phyloP scores from a whole-genome alignment of 2,888 invertebrate species.

The Perizoma affinitatum region DNA sequence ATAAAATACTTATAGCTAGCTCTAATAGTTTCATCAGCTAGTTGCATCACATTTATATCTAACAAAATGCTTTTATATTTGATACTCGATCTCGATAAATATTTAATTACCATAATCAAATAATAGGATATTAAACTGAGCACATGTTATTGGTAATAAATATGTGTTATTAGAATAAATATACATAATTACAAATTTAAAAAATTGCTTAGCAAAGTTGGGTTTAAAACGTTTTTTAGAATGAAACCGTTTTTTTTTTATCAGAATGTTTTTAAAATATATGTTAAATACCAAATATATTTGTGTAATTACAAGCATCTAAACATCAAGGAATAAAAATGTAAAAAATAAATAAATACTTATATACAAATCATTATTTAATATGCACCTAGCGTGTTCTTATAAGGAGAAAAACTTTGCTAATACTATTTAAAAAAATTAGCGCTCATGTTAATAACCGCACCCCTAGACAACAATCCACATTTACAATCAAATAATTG shows the following conservation, averaged over 20 bases:
- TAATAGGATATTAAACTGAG: slow-evolving; percentile 44
- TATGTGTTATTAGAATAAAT: slow-evolving; percentile 11
- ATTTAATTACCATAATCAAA: slow-evolving; percentile 30
- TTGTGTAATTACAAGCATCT: slow-evolving; percentile 28
- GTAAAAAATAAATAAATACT: slow-evolving; percentile 29
- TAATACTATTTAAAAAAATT: slow-evolving; percentile 24
- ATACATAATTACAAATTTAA: slow-evolving; percentile 1
- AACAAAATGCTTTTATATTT: neutral
- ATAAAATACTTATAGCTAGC: slow-evolving; percentile 3
- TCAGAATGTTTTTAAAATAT: neutral
- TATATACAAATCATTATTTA: slow-evolving; percentile 32
- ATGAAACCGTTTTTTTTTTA: neutral
- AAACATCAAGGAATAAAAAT: slow-evolving; percentile 28
- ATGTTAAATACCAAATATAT: slow-evolving; percentile 11
- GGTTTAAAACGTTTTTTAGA: neutral
- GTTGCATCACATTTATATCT: neutral
- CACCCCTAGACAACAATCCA: slow-evolving; percentile 29
- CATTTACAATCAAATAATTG: slow-evolving; percentile 23
- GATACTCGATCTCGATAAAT: slow-evolving; percentile 21
- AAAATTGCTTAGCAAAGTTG: too few relatives aligned
- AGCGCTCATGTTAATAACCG: slow-evolving; percentile 32
- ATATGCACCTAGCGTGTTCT: slow-evolving; percentile 28
- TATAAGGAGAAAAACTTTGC: slow-evolving; percentile 28
- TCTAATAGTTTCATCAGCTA: too few relatives aligned
- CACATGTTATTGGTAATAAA: slow-evolving; percentile 9